Evolutionary conservation across 2,888 invertebrate genomes (phyloP).

Genomic region (Linyphia triangularis): DNA sequence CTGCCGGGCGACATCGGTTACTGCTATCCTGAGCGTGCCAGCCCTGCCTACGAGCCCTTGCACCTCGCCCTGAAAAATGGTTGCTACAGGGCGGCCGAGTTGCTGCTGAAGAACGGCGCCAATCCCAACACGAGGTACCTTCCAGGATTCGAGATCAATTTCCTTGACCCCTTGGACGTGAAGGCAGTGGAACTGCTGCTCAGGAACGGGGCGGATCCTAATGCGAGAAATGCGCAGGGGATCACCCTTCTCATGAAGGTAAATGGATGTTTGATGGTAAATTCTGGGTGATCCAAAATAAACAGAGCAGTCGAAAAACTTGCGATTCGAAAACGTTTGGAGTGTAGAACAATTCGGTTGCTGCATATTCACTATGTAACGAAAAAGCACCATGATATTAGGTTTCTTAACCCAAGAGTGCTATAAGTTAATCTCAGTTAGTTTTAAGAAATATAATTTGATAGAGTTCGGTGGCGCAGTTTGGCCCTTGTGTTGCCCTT

Average conservation of each 20-base stretch:
- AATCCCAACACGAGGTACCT: conserved; percentile 94
- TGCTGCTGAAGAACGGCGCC: conserved; percentile 90
- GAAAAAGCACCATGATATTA: too few species aligned
- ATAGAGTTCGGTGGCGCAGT: too few species aligned
- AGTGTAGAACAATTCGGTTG: too few species aligned
- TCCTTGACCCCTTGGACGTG: conserved; percentile 87
- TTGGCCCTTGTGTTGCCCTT: too few species aligned
- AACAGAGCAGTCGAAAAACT: too few species aligned
- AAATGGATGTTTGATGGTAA: not conserved
- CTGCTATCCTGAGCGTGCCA: conserved; percentile 76
- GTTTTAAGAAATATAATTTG: too few species aligned
- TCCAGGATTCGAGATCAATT: conserved; percentile 93
- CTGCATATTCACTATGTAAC: too few species aligned
- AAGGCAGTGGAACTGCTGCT: conserved; percentile 90
- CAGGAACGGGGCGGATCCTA: conserved; percentile 91
- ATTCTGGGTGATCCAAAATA: too few species aligned
- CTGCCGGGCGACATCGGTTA: conserved; percentile 74
- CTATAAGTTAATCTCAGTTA: too few species aligned
- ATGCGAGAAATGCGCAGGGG: conserved; percentile 91
- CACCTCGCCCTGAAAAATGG: conserved; percentile 92
- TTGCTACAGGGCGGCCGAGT: conserved; percentile 84
- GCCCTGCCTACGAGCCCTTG: conserved; percentile 87
- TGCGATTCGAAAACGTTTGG: too few species aligned
- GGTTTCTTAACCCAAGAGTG: too few species aligned
- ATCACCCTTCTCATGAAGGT: conserved; percentile 94